A percentile compares a stretch with the other conserved stretches of the same genome.
Conservation (phyloP, 2,113 vertebrate genomes). For the Phyllostomus hastatus region DNA sequence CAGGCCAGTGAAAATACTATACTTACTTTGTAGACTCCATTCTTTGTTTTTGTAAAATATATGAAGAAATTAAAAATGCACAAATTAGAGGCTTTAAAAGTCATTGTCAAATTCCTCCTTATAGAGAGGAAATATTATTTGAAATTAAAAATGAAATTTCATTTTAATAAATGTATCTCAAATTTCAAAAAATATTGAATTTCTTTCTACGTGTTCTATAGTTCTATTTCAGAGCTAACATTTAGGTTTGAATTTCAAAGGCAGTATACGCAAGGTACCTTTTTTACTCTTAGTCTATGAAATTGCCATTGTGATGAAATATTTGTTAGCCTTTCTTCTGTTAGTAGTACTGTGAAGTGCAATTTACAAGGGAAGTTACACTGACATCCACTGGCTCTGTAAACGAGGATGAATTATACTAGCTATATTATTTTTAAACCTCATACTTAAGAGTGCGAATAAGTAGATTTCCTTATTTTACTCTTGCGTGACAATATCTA, state of each 20-base stretch:
- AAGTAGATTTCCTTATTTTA: neutral
- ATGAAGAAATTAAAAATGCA: neutral
- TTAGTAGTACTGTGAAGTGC: neutral
- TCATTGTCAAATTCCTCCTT: neutral
- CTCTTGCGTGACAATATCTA: neutral
- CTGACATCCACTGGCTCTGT: slow-evolving; percentile 4
- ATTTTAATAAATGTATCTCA: slow-evolving; percentile 15
- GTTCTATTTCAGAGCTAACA: neutral
- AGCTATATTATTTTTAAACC: neutral
- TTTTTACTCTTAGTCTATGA: slow-evolving; percentile 33
- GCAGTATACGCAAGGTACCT: neutral
- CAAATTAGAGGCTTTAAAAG: neutral
- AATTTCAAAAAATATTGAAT: neutral
- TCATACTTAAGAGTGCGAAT: neutral
- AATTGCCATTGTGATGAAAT: slow-evolving; percentile 39
- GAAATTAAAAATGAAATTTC: slow-evolving; percentile 12
- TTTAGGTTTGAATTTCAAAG: slow-evolving; percentile 4
- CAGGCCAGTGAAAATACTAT: neutral
- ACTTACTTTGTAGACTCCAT: neutral
- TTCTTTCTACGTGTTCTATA: neutral
- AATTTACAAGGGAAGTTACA: slow-evolving; percentile 45
- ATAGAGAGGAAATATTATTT: neutral
- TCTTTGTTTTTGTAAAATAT: slow-evolving; percentile 43
- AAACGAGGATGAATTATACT: neutral
- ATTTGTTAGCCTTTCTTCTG: slow-evolving; percentile 45